Percentiles rank a stretch among this genome's conserved stretches.
Conservation (phyloP, 2,888 invertebrate genomes). For the Drosophila mayaguana region DNA sequence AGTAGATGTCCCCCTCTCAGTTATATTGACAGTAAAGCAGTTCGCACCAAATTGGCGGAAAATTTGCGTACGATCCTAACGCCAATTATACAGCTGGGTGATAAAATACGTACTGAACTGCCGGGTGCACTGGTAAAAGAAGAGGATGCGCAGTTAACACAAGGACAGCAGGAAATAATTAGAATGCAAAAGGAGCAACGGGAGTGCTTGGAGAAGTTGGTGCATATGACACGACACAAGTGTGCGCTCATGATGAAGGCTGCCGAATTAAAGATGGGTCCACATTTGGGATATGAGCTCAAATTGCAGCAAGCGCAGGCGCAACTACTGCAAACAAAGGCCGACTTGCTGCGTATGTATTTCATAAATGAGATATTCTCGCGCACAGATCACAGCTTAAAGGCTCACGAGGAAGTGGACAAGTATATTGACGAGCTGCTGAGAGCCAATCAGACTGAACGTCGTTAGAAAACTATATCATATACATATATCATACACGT, state of each 20-base stretch:
- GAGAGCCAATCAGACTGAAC: conserved; percentile 34
- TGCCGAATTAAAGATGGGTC: conserved; percentile 81
- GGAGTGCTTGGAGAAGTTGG: conserved; percentile 60
- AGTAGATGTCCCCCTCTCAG: conserved; percentile 45
- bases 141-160: conserved; percentile 22
- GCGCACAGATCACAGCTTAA: conserved; percentile 75
- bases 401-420: conserved; percentile 81
- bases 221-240: conserved; percentile 69
- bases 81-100: conserved; percentile 67
- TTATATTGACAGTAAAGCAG: conserved; percentile 81
- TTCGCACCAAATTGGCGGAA: conserved; percentile 65
- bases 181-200: conserved; percentile 76
- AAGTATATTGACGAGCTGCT: conserved; percentile 73
- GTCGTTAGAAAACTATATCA: background rate
- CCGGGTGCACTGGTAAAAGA: conserved; percentile 66
- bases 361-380: conserved; percentile 72
- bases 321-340: conserved; percentile 75
- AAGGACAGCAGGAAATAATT: conserved; percentile 60
- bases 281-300: conserved; percentile 75
- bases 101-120: conserved; percentile 68
- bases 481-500: background rate
- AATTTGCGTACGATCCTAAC: conserved; percentile 58
- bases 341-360: conserved; percentile 72
- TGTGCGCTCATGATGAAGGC: conserved; percentile 74
- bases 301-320: conserved; percentile 75